Evolutionary conservation across 2,797 vertebrate genomes (phyloP).

Genomic region (Halcyon badia): DNA sequence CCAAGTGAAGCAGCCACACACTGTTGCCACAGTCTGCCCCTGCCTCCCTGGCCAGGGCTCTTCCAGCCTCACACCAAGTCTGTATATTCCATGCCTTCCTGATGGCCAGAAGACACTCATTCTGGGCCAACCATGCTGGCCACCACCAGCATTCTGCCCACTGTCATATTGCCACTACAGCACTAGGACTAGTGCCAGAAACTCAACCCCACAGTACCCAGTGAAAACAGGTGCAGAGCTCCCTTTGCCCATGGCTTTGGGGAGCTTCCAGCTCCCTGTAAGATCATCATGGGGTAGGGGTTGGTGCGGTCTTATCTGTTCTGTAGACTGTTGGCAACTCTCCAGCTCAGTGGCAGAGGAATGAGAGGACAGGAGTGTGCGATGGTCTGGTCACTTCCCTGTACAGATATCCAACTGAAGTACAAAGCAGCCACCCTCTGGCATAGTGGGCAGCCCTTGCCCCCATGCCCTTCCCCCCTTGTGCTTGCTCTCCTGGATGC

Average conservation of each 20-base stretch:
- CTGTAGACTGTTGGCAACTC: background rate
- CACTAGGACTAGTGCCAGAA: background rate
- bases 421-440: background rate
- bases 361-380: background rate
- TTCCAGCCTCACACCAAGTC: background rate
- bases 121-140: background rate
- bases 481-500: background rate
- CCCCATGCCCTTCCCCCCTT: no score
- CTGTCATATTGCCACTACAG: background rate
- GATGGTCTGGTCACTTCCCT: background rate
- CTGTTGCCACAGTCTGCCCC: background rate
- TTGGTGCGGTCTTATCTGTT: background rate
- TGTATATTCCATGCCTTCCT: background rate
- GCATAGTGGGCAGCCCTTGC: background rate
- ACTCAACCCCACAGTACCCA: background rate
- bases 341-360: background rate
- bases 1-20: background rate
- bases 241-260: background rate
- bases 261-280: background rate
- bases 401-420: background rate
- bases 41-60: background rate
- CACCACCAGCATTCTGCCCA: background rate
- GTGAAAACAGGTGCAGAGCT: background rate
- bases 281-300: background rate
- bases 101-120: background rate